Percentiles rank a stretch among this genome's conserved stretches.
These are phyloP conservation scores for Oscheius sp. DNA, from an alignment of 2,888 invertebrate genomes.

Conservation along the genomic window DNA sequence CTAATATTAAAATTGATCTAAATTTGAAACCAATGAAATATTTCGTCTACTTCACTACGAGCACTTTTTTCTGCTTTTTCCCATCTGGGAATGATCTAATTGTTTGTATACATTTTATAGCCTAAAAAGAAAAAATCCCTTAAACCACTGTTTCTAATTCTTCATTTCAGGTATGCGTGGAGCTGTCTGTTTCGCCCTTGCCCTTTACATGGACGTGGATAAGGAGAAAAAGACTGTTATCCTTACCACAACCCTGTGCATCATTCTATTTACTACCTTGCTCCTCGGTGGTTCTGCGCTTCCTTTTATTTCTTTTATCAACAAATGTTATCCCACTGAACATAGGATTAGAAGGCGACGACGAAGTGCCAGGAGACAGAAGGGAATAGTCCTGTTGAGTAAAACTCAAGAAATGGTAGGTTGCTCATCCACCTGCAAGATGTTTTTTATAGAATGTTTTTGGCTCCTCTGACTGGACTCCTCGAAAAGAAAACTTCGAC, in stretches of 20 bases:
- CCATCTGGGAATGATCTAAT: too few species aligned
- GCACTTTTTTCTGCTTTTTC: too few species aligned
- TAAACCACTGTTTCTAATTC: too few species aligned
- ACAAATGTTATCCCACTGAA: constrained; percentile 45
- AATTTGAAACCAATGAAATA: too few species aligned
- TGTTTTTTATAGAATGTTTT: constrained; percentile 48
- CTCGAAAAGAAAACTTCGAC: constrained; percentile 36
- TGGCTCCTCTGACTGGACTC: constrained; percentile 51
- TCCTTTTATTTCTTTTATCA: constrained; percentile 83
- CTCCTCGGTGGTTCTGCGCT: constrained; percentile 96
- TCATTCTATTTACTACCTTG: constrained; percentile 92
- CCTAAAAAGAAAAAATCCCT: not conserved
- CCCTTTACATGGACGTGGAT: constrained; percentile 90
- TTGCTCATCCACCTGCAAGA: too few species aligned
- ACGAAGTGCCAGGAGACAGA: constrained; percentile 24
- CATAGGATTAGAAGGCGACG: constrained; percentile 23
- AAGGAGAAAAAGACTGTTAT: constrained; percentile 90
- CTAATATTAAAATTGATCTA: too few species aligned
- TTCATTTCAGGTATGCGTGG: constrained; percentile 81
- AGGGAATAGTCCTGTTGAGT: constrained; percentile 76
- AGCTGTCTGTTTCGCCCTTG: constrained; percentile 96
- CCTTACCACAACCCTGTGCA: constrained; percentile 96
- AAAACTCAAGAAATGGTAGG: constrained; percentile 94
- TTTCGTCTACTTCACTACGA: too few species aligned
- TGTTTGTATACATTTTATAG: too few species aligned